Conservation (phyloP, 1,140 invertebrate species). For the Neodiprion fabricii region DNA sequence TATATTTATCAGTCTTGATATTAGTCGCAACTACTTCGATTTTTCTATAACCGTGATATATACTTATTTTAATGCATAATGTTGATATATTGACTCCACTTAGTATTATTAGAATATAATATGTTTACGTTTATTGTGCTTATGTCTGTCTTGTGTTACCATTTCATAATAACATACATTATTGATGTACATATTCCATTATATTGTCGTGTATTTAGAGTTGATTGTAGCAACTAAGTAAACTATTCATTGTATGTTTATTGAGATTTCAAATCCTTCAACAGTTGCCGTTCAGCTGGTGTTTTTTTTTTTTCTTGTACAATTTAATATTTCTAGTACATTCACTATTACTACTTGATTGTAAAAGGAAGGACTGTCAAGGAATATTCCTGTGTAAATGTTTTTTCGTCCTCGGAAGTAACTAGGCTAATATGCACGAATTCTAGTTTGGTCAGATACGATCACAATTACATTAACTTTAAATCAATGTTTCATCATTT, state of each 20-base stretch:
- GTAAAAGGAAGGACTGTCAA: neutral
- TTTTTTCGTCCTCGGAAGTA: neutral
- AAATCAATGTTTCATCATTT: no score
- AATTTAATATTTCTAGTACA: neutral
- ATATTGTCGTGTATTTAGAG: neutral
- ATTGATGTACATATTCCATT: no score
- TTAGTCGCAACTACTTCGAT: neutral
- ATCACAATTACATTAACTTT: no score
- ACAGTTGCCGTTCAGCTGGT: no score
- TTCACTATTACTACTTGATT: neutral
- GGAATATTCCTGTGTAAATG: neutral
- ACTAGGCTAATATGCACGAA: neutral
- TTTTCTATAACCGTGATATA: neutral
- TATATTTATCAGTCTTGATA: conserved; percentile 7
- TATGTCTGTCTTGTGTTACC: neutral
- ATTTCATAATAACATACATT: no score
- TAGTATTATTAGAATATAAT: conserved; percentile 4
- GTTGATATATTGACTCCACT: neutral
- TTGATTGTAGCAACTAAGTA: neutral
- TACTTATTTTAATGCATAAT: neutral
- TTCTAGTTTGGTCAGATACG: no score
- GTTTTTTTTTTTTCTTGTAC: neutral
- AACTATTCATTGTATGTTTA: neutral
- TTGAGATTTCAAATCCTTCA: neutral
- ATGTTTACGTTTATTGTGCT: neutral